Percentiles rank a stretch among this genome's conserved stretches.
phyloP scores from a whole-genome alignment of 2,113 vertebrate species.

The Channa maculata region DNA sequence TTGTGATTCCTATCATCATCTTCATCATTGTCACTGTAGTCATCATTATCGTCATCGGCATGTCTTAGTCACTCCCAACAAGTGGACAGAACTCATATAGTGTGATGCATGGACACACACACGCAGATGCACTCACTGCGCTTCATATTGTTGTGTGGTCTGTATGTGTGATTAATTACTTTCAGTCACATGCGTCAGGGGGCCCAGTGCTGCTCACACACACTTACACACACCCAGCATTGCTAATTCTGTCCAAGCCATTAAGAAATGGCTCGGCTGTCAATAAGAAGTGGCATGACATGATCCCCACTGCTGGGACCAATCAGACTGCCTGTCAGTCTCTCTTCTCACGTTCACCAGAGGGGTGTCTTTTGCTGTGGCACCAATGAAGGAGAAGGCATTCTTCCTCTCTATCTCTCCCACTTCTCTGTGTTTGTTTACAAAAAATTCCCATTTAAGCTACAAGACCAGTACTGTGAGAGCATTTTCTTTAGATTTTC shows the following conservation, averaged over 20 bases:
- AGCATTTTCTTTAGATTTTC: conserved; percentile 32
- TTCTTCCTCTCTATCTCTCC: neutral
- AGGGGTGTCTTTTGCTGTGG: conserved; percentile 28
- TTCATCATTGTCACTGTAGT: conserved; percentile 40
- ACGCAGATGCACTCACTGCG: conserved; percentile 9
- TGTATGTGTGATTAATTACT: conserved; percentile 79
- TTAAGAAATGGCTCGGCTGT: conserved; percentile 73
- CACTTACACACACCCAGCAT: conserved; percentile 29
- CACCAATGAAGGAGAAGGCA: conserved; percentile 8
- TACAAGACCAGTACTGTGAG: neutral
- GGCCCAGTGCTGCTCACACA: conserved; percentile 21
- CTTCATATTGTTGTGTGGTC: conserved; percentile 10
- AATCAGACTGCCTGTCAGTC: conserved; percentile 80
- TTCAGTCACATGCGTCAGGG: conserved; percentile 30
- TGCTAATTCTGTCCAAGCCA: conserved; percentile 73
- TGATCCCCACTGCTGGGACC: conserved; percentile 78
- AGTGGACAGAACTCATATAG: conserved; percentile 10
- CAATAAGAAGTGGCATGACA: conserved; percentile 80
- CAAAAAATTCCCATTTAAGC: neutral
- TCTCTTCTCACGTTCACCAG: conserved; percentile 36
- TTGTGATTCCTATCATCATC: conserved; percentile 40
- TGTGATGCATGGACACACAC: conserved; percentile 3
- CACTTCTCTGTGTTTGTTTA: conserved; percentile 33
- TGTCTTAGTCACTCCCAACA: conserved; percentile 37
- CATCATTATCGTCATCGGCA: conserved; percentile 36